phyloP scores from a whole-genome alignment of 2,113 vertebrate genomes.

The Microtus richardsoni region DNA sequence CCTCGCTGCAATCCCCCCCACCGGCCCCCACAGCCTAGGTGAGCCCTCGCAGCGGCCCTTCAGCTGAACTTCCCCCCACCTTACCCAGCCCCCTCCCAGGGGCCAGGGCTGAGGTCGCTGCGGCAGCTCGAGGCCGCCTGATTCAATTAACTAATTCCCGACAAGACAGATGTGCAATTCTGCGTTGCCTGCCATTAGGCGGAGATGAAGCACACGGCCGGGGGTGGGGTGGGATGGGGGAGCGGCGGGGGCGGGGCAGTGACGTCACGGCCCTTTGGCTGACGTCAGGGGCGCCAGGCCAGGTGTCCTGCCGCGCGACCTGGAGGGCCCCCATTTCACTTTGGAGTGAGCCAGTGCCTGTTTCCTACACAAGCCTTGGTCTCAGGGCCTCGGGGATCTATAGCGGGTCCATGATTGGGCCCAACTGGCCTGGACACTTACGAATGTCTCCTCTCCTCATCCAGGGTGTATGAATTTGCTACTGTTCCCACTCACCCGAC shows the following conservation, averaged over 20 bases:
- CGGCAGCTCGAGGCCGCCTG: slow-evolving; percentile 19
- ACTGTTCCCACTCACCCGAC: not conserved
- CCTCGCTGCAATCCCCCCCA: not conserved
- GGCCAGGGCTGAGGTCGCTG: slow-evolving; percentile 52
- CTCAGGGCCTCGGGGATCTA: not conserved
- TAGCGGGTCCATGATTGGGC: not conserved
- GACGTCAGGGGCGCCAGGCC: not conserved
- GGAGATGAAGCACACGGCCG: not conserved
- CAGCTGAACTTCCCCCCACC: not conserved
- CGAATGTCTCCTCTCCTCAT: not conserved
- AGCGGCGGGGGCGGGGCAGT: not conserved
- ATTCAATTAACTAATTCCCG: slow-evolving; percentile 82
- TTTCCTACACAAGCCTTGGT: not conserved
- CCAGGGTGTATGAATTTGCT: not conserved
- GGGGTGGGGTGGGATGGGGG: not conserved
- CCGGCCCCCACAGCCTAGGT: not conserved
- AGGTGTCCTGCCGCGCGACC: not conserved
- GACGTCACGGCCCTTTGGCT: slow-evolving; percentile 44
- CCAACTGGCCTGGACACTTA: not conserved
- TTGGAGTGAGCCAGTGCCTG: not conserved
- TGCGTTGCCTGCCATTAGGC: not conserved
- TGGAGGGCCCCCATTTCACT: not conserved
- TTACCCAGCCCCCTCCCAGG: not conserved
- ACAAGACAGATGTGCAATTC: slow-evolving; percentile 74
- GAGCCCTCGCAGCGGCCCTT: not conserved